phyloP scores from a whole-genome alignment of 2,113 vertebrate species.

The Galbula dea region DNA sequence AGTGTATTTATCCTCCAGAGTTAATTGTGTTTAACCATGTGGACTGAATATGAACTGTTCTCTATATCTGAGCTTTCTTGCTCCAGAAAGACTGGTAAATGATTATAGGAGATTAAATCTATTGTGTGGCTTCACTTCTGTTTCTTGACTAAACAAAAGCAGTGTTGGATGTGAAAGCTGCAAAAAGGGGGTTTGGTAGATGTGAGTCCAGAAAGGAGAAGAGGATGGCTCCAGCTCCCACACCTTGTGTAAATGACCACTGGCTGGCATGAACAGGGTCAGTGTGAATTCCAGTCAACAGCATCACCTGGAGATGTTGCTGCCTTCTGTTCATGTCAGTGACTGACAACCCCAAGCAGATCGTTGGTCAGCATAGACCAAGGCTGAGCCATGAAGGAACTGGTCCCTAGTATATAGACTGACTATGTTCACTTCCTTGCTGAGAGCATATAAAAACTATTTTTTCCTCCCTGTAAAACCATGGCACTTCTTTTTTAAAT shows the following conservation, averaged over 20 bases:
- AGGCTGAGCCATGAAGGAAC: neutral
- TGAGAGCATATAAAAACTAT: neutral
- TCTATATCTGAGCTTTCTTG: neutral
- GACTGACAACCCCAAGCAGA: neutral
- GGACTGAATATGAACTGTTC: neutral
- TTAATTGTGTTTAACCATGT: constrained; percentile 15
- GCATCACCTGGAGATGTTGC: neutral
- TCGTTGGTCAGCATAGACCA: neutral
- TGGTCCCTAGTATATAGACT: neutral
- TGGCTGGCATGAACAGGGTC: neutral
- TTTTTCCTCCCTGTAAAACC: neutral
- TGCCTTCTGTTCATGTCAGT: neutral
- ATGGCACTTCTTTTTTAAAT: neutral
- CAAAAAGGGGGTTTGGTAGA: neutral
- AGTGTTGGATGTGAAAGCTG: neutral
- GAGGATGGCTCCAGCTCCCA: neutral
- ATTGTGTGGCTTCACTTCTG: neutral
- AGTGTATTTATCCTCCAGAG: neutral
- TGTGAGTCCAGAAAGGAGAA: neutral
- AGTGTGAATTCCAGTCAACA: neutral
- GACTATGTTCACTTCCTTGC: neutral
- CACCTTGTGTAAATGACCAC: neutral
- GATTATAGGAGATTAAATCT: neutral
- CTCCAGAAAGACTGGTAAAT: neutral
- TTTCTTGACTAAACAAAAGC: neutral